Percentiles rank a stretch among this genome's conserved stretches.
These are phyloP conservation scores for Cynodonichthys magdalenae DNA, from an alignment of 2,797 vertebrate species.

Conservation along the genomic window DNA sequence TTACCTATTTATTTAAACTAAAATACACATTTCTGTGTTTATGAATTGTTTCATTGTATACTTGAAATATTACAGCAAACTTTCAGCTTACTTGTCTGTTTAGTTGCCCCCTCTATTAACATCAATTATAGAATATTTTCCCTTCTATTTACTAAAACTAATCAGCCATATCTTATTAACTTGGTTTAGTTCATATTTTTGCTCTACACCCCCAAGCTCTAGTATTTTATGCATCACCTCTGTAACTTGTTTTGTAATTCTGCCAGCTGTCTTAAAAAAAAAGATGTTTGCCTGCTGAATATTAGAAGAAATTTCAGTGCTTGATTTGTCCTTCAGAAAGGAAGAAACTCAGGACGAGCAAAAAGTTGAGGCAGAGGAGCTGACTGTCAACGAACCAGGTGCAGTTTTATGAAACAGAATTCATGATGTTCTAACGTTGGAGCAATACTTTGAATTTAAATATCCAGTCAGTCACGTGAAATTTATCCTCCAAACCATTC, in stretches of 20 bases:
- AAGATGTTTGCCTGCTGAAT: too few species aligned
- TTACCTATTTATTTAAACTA: too few species aligned
- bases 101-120: too few species aligned
- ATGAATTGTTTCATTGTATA: too few species aligned
- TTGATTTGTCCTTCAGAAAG: constrained; percentile 38
- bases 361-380: constrained; percentile 23
- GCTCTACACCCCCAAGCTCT: not conserved
- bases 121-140: too few species aligned
- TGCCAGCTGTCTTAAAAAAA: not conserved
- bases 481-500: not conserved
- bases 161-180: not conserved
- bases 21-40: too few species aligned
- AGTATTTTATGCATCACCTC: not conserved
- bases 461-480: not conserved
- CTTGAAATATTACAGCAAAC: too few species aligned
- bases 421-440: accelerated
- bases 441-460: not conserved
- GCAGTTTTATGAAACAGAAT: not conserved
- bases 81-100: too few species aligned
- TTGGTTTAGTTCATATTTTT: not conserved
- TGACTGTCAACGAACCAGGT: constrained; percentile 38
- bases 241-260: too few species aligned
- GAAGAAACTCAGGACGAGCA: constrained; percentile 37
- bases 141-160: too few species aligned
- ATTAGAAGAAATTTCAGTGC: not conserved